Conservation (phyloP, 1,140 invertebrate species). For the Gryon sp. region DNA sequence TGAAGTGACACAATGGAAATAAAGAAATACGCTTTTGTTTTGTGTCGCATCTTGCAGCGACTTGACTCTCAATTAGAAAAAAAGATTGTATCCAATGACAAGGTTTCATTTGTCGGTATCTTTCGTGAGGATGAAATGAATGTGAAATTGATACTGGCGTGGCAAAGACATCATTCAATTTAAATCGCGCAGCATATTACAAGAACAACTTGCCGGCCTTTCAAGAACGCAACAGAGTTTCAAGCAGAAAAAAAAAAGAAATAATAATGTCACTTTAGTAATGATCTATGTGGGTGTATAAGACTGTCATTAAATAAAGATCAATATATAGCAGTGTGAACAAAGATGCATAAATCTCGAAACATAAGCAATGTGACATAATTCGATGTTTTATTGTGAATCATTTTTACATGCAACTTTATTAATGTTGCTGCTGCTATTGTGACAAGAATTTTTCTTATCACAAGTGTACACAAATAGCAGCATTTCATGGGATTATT, state of each 20-base stretch:
- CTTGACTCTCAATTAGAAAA: too few species aligned
- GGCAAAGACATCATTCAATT: conserved; percentile 19
- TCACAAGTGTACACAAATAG: too few species aligned
- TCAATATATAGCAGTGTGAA: conserved; percentile 4
- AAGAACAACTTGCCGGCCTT: neutral
- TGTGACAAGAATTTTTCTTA: too few species aligned
- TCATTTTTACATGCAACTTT: too few species aligned
- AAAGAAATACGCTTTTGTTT: too few species aligned
- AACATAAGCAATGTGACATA: conserved; percentile 5
- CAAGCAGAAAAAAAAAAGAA: neutral
- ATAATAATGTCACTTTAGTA: neutral
- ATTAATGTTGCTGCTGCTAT: neutral
- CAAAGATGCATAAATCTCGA: conserved; percentile 12
- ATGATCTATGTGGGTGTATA: conserved; percentile 4
- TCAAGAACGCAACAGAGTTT: too few species aligned
- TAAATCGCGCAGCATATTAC: conserved; percentile 7
- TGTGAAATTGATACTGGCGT: neutral
- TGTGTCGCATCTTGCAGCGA: too few species aligned
- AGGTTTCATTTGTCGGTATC: too few species aligned
- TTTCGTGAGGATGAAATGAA: too few species aligned
- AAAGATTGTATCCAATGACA: too few species aligned
- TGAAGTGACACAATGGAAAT: too few species aligned
- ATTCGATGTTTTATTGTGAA: conserved; percentile 4
- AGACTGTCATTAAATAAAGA: conserved; percentile 16
- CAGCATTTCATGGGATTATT: too few species aligned